phyloP scores from a whole-genome alignment of 2,113 vertebrate species.

The Fregetta grallaria region DNA sequence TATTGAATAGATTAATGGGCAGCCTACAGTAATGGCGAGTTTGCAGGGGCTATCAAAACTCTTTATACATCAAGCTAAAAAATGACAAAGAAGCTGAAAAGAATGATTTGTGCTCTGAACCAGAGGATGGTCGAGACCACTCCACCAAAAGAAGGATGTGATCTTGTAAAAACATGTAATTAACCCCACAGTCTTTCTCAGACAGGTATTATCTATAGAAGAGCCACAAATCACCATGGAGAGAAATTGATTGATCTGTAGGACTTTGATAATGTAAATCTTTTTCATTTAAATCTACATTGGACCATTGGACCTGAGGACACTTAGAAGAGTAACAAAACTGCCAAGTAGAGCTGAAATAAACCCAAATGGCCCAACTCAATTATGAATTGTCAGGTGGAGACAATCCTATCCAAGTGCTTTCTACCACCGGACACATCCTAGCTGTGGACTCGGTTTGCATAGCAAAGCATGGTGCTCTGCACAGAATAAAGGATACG shows the following conservation, averaged over 20 bases:
- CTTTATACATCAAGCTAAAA: background rate
- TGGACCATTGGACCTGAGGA: background rate
- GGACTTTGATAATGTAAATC: background rate
- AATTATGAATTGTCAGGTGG: background rate
- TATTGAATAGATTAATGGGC: slow-evolving; percentile 20
- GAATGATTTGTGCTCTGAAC: slow-evolving; percentile 23
- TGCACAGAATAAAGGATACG: accelerated
- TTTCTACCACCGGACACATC: background rate
- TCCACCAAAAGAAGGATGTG: background rate
- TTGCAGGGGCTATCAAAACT: background rate
- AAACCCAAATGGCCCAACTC: background rate
- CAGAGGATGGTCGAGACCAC: background rate
- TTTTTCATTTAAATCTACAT: background rate
- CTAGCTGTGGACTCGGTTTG: background rate
- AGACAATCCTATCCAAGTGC: background rate
- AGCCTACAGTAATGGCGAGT: background rate
- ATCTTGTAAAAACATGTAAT: background rate
- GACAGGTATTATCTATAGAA: background rate
- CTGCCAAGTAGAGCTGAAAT: background rate
- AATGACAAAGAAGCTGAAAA: slow-evolving; percentile 21
- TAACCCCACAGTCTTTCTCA: slow-evolving; percentile 32
- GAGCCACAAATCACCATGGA: background rate
- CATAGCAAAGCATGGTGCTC: accelerated
- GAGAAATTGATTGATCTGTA: background rate
- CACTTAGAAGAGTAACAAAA: background rate